Conservation (phyloP, 2,113 vertebrate genomes). For the Acanthochromis polyacanthus region DNA sequence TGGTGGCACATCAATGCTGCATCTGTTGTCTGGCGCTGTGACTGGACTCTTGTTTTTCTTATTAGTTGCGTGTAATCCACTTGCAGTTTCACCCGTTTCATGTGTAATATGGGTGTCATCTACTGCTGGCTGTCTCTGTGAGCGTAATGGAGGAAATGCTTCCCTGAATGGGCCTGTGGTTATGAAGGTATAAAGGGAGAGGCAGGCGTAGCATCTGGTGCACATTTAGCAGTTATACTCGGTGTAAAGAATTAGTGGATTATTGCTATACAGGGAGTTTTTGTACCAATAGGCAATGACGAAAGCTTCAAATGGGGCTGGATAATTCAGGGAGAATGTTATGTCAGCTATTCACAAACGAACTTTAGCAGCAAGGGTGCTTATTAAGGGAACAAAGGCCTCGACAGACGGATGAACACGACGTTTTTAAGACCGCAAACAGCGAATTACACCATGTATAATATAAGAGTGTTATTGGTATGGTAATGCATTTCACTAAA, state of each 20-base stretch:
- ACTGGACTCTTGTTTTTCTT: constrained; percentile 23
- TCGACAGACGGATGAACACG: not conserved
- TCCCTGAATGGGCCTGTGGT: constrained; percentile 17
- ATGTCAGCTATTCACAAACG: not conserved
- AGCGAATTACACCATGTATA: not conserved
- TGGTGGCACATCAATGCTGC: constrained; percentile 32
- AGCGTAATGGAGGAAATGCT: constrained; percentile 34
- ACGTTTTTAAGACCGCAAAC: not conserved
- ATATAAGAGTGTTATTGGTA: not conserved
- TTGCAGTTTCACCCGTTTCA: constrained; percentile 3
- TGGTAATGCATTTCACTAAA: not conserved
- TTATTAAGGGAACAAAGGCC: not conserved
- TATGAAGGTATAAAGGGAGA: constrained; percentile 15
- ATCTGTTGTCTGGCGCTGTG: constrained; percentile 57
- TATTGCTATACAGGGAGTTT: constrained; percentile 10
- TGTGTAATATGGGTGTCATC: constrained; percentile 22
- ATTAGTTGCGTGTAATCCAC: constrained; percentile 34
- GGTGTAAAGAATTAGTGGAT: not conserved
- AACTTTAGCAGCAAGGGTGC: not conserved
- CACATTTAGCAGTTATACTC: constrained; percentile 25
- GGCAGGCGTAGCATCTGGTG: constrained; percentile 34
- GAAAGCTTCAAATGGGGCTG: not conserved
- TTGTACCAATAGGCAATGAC: not conserved
- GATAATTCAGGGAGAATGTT: not conserved
- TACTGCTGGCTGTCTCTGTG: constrained; percentile 10